phyloP scores from a whole-genome alignment of 2,888 invertebrate species.

The Cepaea hortensis region DNA sequence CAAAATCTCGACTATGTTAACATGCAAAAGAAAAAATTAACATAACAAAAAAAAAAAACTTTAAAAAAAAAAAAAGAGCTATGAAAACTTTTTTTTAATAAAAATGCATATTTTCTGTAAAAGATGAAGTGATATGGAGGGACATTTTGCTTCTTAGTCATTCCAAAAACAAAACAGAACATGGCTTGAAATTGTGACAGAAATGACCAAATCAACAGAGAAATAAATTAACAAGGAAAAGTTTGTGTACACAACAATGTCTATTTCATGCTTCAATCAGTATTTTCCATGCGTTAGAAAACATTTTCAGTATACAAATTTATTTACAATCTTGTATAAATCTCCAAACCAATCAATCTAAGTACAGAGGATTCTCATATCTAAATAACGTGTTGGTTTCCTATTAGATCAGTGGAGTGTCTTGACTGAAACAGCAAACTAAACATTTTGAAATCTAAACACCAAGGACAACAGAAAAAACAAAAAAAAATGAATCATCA shows the following conservation, averaged over 20 bases:
- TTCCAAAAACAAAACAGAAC: neutral
- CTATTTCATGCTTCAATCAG: no score
- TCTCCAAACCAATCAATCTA: no score
- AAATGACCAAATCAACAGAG: neutral
- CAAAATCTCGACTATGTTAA: neutral
- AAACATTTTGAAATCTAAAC: neutral
- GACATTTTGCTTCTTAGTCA: slow-evolving; percentile 11
- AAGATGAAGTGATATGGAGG: slow-evolving; percentile 27
- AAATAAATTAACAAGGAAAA: neutral
- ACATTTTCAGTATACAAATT: no score
- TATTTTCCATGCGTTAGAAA: no score
- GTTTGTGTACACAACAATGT: neutral
- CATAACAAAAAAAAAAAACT: neutral
- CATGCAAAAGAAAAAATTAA: neutral
- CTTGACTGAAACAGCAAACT: neutral
- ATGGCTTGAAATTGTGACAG: neutral
- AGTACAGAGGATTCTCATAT: no score
- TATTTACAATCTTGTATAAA: no score
- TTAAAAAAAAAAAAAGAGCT: slow-evolving; percentile 8
- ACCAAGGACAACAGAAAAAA: neutral
- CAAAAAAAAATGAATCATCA: slow-evolving; percentile 3
- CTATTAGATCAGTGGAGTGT: no score
- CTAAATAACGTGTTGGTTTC: no score
- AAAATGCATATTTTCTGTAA: neutral
- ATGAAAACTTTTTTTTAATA: neutral